phyloP scores from a whole-genome alignment of 1,140 invertebrate species.

The Cyclina sinensis region DNA sequence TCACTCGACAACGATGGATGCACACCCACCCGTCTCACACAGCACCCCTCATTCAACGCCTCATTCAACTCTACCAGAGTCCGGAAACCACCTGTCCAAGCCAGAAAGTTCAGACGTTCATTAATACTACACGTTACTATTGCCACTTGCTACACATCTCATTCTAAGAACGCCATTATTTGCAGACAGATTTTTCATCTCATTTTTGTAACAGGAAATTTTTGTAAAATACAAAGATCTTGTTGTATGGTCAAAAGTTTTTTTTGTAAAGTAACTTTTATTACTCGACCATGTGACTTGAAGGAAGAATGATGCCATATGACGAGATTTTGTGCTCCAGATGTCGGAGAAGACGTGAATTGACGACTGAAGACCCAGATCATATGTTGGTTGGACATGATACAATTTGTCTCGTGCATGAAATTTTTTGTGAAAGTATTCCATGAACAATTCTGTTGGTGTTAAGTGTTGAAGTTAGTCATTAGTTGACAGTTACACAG shows the following conservation, averaged over 20 bases:
- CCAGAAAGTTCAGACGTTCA: conserved; percentile 86
- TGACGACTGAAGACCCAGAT: background rate
- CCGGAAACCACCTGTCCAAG: conserved; percentile 85
- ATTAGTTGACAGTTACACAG: background rate
- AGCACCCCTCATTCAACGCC: conserved; percentile 81
- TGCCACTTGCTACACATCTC: background rate
- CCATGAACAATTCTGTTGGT: background rate
- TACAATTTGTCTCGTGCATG: background rate
- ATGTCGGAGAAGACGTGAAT: background rate
- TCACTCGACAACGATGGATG: conserved; percentile 86
- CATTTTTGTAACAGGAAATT: conserved; percentile 24
- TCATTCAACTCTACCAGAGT: conserved; percentile 83
- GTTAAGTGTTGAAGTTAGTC: conserved; percentile 9
- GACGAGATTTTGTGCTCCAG: background rate
- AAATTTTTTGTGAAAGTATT: conserved; percentile 15
- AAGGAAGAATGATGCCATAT: background rate
- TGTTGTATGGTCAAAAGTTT: conserved; percentile 9
- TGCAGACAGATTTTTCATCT: conserved; percentile 8
- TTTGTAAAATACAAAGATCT: background rate
- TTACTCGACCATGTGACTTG: background rate
- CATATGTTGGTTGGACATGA: background rate
- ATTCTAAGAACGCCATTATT: background rate
- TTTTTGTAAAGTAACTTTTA: background rate
- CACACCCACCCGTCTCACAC: conserved; percentile 78
- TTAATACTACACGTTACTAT: conserved; percentile 69